Evolutionary conservation across 2,797 vertebrate species (phyloP).

Genomic region (Psittacula derbiana): DNA sequence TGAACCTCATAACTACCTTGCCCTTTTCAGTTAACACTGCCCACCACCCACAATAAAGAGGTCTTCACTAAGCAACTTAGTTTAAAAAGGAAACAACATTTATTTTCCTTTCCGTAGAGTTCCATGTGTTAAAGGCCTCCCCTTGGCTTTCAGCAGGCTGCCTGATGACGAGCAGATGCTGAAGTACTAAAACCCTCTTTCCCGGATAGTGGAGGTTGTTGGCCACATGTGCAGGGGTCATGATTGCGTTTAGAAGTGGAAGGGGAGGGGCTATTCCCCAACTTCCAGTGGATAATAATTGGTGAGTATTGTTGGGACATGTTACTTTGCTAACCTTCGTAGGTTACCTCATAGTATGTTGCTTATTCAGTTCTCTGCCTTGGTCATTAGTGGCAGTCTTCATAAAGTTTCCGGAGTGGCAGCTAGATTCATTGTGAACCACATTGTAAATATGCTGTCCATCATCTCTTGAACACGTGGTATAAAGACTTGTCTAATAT

Average conservation of each 20-base stretch:
- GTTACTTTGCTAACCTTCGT: background rate
- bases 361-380: background rate
- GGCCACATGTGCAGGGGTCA: rapidly evolving
- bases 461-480: rapidly evolving
- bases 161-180: background rate
- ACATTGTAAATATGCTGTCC: background rate
- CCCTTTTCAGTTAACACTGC: background rate
- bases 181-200: background rate
- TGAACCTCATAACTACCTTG: background rate
- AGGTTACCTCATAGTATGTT: rapidly evolving
- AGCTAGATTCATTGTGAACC: background rate
- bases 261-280: background rate
- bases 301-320: background rate
- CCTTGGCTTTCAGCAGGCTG: background rate
- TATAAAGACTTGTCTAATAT: background rate
- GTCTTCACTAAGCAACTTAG: background rate
- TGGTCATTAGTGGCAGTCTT: background rate
- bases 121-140: background rate
- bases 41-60: background rate
- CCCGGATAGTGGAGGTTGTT: background rate
- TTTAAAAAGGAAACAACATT: background rate
- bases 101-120: background rate
- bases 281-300: background rate
- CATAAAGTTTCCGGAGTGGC: background rate
- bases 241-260: rapidly evolving